Base-by-base conservation (phyloP, 2,797 vertebrate genomes). In the Sciaenops ocellatus region DNA sequence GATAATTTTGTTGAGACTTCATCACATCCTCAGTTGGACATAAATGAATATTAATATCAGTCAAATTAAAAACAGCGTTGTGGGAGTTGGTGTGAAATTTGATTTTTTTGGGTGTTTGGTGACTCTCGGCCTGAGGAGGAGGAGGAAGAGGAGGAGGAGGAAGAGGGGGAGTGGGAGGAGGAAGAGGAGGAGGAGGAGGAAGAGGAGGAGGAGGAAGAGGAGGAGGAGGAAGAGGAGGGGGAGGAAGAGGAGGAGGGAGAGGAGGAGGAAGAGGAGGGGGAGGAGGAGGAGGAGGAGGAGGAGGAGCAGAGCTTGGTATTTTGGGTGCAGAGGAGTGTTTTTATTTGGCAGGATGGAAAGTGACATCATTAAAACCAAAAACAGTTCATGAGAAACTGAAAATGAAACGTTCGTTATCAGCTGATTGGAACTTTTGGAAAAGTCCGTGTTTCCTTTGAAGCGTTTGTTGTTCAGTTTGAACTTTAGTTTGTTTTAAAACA, bases 31-130 rank as follows among this genome's bases (percentile, higher is more conserved):
- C 20, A n/a, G n/a, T 6, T 20, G 46, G 51, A 50, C 22, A 15
- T 3, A 11, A 64, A 56, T 22, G 34, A 48, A 59, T n/a, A 42
- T 47, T 30, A 20, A 64, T 20, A 46, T 69, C 2, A 17, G 30
- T 50, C 44, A 15, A 7, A 50, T 38, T 13, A 20, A 54, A 41
- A 8, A 2, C 42, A 24, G 55, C 22, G 22, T 44, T 4, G 68
- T 82, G 42, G 79, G 70, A 78, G 79, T 78, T 64, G 70, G 82
- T 82, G 84, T 78, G 87, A 88, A 82, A 22, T 1, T 76, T 24
- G 70, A 54, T 61, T 71, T 77, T 77, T 30, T 17, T 26, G 68
- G 59, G 60, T 56, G 55, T 75, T 72, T 48, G n/a, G 10, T 66
- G 71, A 67, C 60, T n/a, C 41, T 61, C 42, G 47, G 65, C 51